These are phyloP conservation scores for Colistium nudipinnis DNA, from an alignment of 2,113 vertebrate species.

Conservation along the genomic window DNA sequence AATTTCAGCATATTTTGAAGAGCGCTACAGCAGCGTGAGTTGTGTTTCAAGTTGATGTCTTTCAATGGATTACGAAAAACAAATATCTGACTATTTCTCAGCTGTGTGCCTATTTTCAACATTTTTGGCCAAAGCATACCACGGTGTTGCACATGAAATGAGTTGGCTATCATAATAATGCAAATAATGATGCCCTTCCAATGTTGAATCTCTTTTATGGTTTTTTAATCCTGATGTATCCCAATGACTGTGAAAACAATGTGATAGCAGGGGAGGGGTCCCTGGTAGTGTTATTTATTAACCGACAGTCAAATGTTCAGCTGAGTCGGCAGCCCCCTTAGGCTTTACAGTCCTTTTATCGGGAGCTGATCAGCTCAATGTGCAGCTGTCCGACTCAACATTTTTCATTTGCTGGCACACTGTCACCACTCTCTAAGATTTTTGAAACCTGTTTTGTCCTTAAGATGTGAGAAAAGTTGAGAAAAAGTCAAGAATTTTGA, in stretches of 20 bases:
- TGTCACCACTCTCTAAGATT: not conserved
- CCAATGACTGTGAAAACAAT: not conserved
- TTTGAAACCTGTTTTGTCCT: not conserved
- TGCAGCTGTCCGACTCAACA: not conserved
- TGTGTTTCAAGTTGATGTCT: not conserved
- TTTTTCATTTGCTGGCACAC: not conserved
- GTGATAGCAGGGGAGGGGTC: not conserved
- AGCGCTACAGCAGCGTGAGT: no score
- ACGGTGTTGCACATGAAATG: no score
- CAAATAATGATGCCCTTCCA: no score
- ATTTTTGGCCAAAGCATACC: no score
- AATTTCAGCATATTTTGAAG: not conserved
- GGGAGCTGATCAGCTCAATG: not conserved
- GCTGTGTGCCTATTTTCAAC: no score
- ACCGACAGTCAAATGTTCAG: not conserved
- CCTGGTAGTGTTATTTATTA: not conserved
- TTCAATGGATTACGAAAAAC: no score
- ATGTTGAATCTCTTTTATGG: no score
- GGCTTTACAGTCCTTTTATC: not conserved
- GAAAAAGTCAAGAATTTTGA: no score
- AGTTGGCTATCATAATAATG: no score
- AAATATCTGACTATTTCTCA: no score
- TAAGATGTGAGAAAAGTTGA: no score
- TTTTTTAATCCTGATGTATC: no score
- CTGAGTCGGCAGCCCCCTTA: not conserved